A percentile compares a stretch with the other conserved stretches of the same genome.
These are phyloP conservation scores for Eidolon helvum DNA, from an alignment of 2,113 vertebrate genomes.

Conservation along the genomic window DNA sequence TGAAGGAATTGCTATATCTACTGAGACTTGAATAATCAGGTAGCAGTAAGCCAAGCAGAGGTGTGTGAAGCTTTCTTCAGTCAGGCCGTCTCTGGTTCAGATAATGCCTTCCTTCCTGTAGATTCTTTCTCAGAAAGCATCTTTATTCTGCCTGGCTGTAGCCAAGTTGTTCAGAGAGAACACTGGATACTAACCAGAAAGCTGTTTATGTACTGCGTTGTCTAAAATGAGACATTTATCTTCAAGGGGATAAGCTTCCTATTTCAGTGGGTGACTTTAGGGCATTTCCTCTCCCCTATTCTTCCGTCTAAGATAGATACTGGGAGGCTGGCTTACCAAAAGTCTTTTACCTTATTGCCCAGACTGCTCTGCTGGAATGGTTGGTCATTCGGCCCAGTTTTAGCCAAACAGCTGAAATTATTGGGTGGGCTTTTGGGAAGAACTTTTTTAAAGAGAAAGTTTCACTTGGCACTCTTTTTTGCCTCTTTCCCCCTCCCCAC, in stretches of 20 bases:
- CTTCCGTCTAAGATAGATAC: neutral
- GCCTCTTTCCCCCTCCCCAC: fast-evolving
- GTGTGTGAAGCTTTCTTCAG: neutral
- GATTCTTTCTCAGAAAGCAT: neutral
- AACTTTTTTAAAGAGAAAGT: neutral
- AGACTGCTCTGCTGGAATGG: neutral
- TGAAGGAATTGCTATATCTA: neutral
- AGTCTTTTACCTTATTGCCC: neutral
- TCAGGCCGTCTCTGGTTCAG: neutral
- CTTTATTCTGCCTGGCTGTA: neutral
- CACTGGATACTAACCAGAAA: neutral
- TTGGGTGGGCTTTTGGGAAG: neutral
- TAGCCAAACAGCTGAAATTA: neutral
- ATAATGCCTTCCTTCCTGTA: neutral
- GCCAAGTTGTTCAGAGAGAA: neutral
- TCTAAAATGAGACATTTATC: neutral
- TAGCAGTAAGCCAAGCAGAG: neutral
- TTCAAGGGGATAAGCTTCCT: neutral
- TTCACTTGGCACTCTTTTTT: neutral
- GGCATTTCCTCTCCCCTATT: neutral
- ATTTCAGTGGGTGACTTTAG: neutral
- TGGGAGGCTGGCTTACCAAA: neutral
- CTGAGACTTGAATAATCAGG: neutral
- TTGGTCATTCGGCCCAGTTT: neutral
- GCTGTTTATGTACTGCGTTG: neutral